Evolutionary conservation across 2,797 vertebrate species (phyloP).

Genomic region (Craterocephalus amniculus): DNA sequence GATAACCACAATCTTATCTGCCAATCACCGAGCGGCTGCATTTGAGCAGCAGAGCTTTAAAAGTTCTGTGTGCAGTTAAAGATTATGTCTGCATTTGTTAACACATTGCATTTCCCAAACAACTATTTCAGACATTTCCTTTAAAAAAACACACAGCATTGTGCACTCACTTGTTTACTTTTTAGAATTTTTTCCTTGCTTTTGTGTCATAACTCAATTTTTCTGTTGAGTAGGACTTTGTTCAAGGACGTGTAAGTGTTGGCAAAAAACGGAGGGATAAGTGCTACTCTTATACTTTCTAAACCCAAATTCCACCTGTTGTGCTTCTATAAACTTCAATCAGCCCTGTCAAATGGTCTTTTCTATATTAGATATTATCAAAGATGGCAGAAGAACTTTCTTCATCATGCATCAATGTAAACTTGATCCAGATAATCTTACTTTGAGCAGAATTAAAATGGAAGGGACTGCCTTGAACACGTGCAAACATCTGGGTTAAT

Average conservation of each 20-base stretch:
- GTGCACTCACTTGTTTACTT: background rate
- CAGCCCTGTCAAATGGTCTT: background rate
- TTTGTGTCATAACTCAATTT: background rate
- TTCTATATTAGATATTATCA: background rate
- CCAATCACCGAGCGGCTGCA: conserved; percentile 16
- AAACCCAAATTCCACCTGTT: background rate
- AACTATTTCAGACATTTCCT: background rate
- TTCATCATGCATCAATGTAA: background rate
- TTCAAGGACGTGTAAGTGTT: conserved; percentile 11
- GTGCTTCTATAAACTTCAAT: background rate
- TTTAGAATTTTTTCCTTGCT: background rate
- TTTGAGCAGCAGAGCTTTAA: background rate
- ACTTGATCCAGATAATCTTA: background rate
- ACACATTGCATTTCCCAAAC: background rate
- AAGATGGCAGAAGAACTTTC: background rate
- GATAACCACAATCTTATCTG: conserved; percentile 31
- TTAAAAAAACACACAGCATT: background rate
- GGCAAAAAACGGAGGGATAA: background rate
- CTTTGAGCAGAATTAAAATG: background rate
- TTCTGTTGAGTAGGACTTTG: background rate
- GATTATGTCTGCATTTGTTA: background rate
- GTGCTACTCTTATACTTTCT: background rate
- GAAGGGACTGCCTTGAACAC: background rate
- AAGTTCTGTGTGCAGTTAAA: background rate
- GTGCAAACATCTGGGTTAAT: background rate